phyloP scores from a whole-genome alignment of 2,113 vertebrate species.

The Hippopotamus amphibius region DNA sequence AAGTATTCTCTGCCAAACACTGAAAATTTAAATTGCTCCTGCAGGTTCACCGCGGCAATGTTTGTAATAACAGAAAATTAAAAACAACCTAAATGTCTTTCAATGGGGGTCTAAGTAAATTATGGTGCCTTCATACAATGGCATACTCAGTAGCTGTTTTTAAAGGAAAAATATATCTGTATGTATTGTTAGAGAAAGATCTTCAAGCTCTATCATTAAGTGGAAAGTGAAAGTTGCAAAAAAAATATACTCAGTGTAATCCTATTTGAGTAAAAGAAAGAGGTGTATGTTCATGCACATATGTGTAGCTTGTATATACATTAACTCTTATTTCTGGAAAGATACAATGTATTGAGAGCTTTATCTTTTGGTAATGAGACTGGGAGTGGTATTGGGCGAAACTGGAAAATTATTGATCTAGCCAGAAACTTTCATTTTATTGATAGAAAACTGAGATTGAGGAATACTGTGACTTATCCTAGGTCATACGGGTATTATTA shows the following conservation, averaged over 20 bases:
- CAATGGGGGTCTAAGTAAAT: slow-evolving; percentile 61
- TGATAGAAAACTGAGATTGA: slow-evolving; percentile 19
- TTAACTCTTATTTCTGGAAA: slow-evolving; percentile 57
- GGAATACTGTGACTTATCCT: neutral
- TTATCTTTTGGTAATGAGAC: neutral
- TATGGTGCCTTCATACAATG: slow-evolving; percentile 20
- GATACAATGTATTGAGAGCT: neutral
- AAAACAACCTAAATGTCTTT: slow-evolving; percentile 61
- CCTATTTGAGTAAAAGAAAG: slow-evolving; percentile 2
- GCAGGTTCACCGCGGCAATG: neutral
- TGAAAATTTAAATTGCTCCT: slow-evolving; percentile 56
- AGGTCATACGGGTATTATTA: neutral
- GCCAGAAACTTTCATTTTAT: neutral
- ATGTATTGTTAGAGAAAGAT: slow-evolving; percentile 46
- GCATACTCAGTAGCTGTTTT: slow-evolving; percentile 58
- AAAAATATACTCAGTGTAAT: neutral
- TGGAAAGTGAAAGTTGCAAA: slow-evolving; percentile 36
- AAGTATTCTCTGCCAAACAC: slow-evolving; percentile 39
- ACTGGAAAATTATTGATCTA: slow-evolving; percentile 36
- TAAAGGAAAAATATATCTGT: slow-evolving; percentile 52
- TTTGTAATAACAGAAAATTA: slow-evolving; percentile 66
- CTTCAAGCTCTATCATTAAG: slow-evolving; percentile 34
- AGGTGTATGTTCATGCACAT: neutral
- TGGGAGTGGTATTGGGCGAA: neutral
- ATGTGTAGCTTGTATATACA: neutral